These are phyloP conservation scores for Megaceryle torquata DNA, from an alignment of 2,113 vertebrate genomes.

Conservation along the genomic window DNA sequence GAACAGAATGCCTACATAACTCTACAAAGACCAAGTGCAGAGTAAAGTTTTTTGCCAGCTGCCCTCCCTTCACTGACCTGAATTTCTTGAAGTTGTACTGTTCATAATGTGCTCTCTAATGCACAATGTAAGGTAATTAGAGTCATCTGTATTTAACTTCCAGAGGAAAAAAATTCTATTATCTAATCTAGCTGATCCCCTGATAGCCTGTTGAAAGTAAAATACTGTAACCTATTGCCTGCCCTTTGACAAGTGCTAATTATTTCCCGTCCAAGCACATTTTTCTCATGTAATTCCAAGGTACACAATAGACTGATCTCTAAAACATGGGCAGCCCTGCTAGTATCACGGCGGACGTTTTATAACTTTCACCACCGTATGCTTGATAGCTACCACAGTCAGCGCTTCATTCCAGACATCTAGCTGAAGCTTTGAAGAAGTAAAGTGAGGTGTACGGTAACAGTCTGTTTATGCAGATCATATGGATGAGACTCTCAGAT, in stretches of 20 bases:
- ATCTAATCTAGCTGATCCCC: slow-evolving; percentile 79
- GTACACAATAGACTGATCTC: slow-evolving; percentile 70
- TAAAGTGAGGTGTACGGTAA: slow-evolving; percentile 75
- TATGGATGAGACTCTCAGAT: slow-evolving; percentile 69
- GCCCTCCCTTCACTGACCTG: slow-evolving; percentile 33
- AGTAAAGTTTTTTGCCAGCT: slow-evolving; percentile 11
- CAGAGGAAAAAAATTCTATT: slow-evolving; percentile 71
- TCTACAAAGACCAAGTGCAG: not conserved
- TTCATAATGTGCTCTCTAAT: slow-evolving; percentile 63
- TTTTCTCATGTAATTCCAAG: slow-evolving; percentile 71
- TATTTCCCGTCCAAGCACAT: slow-evolving; percentile 84
- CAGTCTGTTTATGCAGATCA: slow-evolving; percentile 79
- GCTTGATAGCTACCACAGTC: slow-evolving; percentile 71
- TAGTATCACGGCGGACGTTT: slow-evolving; percentile 61
- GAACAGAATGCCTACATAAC: not conserved
- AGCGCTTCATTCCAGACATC: slow-evolving; percentile 68
- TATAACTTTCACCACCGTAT: slow-evolving; percentile 82
- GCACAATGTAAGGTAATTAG: slow-evolving; percentile 70
- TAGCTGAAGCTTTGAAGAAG: slow-evolving; percentile 74
- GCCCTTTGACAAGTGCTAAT: slow-evolving; percentile 81
- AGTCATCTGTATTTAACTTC: slow-evolving; percentile 76
- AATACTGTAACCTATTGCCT: slow-evolving; percentile 80
- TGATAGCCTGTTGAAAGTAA: slow-evolving; percentile 76
- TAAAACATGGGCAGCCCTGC: slow-evolving; percentile 44
- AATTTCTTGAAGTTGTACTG: slow-evolving; percentile 60